These are phyloP conservation scores for Brachionus manjavacas DNA, from an alignment of 1,140 invertebrate species.

Conservation along the genomic window DNA sequence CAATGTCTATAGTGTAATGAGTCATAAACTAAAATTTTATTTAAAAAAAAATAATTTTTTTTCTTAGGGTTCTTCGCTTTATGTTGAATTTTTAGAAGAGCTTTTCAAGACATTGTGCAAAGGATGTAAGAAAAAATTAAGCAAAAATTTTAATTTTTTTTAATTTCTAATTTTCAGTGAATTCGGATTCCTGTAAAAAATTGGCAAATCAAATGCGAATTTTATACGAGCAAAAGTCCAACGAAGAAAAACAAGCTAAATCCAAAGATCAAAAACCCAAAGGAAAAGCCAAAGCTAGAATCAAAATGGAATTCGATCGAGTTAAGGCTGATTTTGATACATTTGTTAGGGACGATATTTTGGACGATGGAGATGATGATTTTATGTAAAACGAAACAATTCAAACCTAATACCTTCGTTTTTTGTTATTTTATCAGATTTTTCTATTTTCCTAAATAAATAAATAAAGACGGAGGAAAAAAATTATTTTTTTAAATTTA, in stretches of 20 bases:
- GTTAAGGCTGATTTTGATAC: slow-evolving; percentile 27
- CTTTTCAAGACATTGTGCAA: slow-evolving; percentile 29
- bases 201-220: background rate
- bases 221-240: background rate
- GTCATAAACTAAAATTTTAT: background rate
- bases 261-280: slow-evolving; percentile 8
- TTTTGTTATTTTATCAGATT: background rate
- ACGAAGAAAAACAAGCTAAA: slow-evolving; percentile 37
- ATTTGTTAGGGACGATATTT: slow-evolving; percentile 1
- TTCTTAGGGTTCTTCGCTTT: background rate
- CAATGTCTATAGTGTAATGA: slow-evolving; percentile 37
- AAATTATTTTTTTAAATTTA: background rate
- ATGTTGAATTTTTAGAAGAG: slow-evolving; percentile 25
- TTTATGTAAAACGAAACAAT: slow-evolving; percentile 21
- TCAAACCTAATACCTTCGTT: background rate
- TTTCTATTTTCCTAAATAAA: slow-evolving; percentile 1
- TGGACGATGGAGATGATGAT: slow-evolving; percentile 36
- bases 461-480: background rate
- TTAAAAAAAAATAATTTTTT: background rate
- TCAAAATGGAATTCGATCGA: slow-evolving; percentile 20
- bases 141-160: background rate
- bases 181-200: background rate
- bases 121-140: background rate
- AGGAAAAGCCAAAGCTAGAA: slow-evolving; percentile 14
- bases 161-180: background rate